Conservation (phyloP, 2,888 invertebrate species). For the Nezara viridula region DNA sequence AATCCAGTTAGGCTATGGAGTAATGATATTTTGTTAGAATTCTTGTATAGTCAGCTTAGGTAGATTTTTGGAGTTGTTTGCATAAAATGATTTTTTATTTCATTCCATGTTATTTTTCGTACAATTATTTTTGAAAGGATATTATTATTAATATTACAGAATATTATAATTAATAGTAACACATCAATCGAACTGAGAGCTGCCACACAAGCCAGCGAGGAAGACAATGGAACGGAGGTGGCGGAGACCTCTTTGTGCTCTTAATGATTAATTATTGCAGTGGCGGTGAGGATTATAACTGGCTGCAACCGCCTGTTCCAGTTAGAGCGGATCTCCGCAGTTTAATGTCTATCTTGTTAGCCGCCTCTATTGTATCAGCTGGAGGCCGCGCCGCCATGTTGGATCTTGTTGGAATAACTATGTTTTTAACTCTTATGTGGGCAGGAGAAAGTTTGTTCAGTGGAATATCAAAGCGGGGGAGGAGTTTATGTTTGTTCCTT, state of each 20-base stretch:
- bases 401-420: not conserved
- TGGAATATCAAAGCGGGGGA: not conserved
- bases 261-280: conserved; percentile 33
- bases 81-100: too few relatives aligned
- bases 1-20: too few relatives aligned
- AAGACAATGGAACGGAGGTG: not conserved
- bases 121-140: too few relatives aligned
- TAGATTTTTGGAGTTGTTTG: too few relatives aligned
- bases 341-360: not conserved
- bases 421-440: not conserved
- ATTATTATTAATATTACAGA: too few relatives aligned
- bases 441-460: not conserved
- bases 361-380: not conserved
- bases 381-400: not conserved
- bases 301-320: not conserved
- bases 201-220: not conserved
- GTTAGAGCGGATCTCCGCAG: not conserved
- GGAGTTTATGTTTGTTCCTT: not conserved
- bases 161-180: too few relatives aligned
- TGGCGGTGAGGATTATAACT: not conserved
- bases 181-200: not conserved
- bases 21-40: too few relatives aligned
- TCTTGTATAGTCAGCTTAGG: too few relatives aligned
- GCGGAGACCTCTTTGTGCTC: not conserved
- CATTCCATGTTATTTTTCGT: too few relatives aligned